Conservation (phyloP, 1,140 invertebrate species). For the Popillia japonica region DNA sequence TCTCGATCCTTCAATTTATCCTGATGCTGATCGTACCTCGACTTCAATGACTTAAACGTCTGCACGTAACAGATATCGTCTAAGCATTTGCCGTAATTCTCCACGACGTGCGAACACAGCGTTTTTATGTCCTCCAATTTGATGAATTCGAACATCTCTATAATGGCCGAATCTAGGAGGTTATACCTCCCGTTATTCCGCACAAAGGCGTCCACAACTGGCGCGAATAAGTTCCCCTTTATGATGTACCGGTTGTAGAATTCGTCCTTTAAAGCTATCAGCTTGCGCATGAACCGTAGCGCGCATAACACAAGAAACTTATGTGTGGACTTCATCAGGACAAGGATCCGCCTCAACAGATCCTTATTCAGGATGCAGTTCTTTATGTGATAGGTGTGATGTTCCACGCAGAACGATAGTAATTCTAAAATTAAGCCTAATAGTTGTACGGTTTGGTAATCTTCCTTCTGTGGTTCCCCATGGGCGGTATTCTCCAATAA, state of each 20-base stretch:
- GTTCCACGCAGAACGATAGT: conserved; percentile 99
- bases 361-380: conserved; percentile 98
- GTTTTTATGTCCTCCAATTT: conserved; percentile 95
- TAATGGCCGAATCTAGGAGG: conserved; percentile 96
- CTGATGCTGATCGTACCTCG: conserved; percentile 93
- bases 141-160: conserved; percentile 99
- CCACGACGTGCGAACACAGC: conserved; percentile 92
- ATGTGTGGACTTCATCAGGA: conserved; percentile 97
- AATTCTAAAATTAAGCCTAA: conserved; percentile 94
- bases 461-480: conserved; percentile 88
- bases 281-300: conserved; percentile 95
- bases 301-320: conserved; percentile 97
- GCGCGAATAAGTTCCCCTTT: conserved; percentile 93
- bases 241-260: conserved; percentile 97
- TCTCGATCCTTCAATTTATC: conserved; percentile 88
- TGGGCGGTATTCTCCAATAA: conserved; percentile 89
- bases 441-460: conserved; percentile 95
- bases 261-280: conserved; percentile 97
- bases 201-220: conserved; percentile 95
- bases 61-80: conserved; percentile 96
- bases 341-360: conserved; percentile 90
- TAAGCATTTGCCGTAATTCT: conserved; percentile 93
- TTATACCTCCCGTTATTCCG: conserved; percentile 97
- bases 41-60: conserved; percentile 92
- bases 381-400: conserved; percentile 99